These are phyloP conservation scores for Theristus sp. DNA, from an alignment of 2,888 invertebrate species.

Conservation along the genomic window DNA sequence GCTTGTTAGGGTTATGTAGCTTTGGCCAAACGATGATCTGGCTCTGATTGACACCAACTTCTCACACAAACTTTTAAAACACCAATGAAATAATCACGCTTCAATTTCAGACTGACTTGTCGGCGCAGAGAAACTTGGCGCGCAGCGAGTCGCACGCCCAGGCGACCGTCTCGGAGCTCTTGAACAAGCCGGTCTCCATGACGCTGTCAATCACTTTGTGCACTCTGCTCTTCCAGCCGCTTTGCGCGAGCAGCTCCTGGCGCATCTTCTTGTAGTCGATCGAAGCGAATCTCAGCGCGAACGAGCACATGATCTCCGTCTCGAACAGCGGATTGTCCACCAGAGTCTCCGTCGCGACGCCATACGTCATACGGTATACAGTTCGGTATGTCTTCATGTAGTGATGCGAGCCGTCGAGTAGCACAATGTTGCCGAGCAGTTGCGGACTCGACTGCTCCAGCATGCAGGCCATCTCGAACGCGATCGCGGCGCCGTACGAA, in stretches of 20 bases:
- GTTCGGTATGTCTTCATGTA: slow-evolving; percentile 28
- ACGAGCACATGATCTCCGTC: slow-evolving; percentile 52
- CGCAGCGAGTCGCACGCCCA: slow-evolving; percentile 26
- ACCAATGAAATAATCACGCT: not conserved
- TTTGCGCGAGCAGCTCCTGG: slow-evolving; percentile 42
- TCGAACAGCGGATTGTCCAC: slow-evolving; percentile 29
- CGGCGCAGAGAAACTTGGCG: slow-evolving; percentile 27
- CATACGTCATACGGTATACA: slow-evolving; percentile 3
- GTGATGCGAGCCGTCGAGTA: slow-evolving; percentile 54
- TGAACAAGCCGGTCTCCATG: slow-evolving; percentile 39
- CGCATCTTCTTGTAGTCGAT: slow-evolving; percentile 46
- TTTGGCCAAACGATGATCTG: too few species aligned
- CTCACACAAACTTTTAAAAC: not conserved
- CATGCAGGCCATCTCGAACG: slow-evolving; percentile 76
- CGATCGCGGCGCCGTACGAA: slow-evolving; percentile 77
- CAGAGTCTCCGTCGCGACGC: slow-evolving; percentile 23
- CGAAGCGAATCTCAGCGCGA: slow-evolving; percentile 54
- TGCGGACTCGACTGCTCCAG: slow-evolving; percentile 39
- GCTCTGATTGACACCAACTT: too few species aligned
- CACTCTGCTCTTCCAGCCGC: slow-evolving; percentile 45
- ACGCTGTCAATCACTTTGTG: slow-evolving; percentile 40
- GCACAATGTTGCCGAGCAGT: slow-evolving; percentile 38
- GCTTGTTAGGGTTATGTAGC: not conserved
- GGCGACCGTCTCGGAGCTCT: slow-evolving; percentile 22
- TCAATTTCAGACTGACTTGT: slow-evolving; percentile 15